Base-by-base conservation (phyloP, 37 sponge, comb jelly and placozoan genomes). In the Crambe crambe region DNA sequence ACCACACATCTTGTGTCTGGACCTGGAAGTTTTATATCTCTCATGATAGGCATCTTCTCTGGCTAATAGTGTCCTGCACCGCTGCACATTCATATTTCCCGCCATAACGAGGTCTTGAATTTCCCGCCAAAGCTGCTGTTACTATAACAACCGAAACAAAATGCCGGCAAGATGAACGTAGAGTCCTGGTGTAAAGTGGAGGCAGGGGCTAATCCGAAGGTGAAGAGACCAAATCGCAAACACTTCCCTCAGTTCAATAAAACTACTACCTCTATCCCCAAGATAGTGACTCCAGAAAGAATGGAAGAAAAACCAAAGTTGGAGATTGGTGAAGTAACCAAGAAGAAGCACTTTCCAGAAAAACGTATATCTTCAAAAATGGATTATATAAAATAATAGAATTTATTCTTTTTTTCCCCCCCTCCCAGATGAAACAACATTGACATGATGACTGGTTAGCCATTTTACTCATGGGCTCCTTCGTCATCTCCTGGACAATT, bases 131-230 rank as follows among this genome's bases (percentile, higher is more conserved):
- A 8, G 2, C 34, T 8, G 77, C 57, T 59, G 9, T 44, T 37
- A 65, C 63, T 9, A 22, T 40, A 78, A 65, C 44, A 34, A 36
- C 4, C 23, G 29, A 21, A 31, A 22, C 27, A 6, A 47, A 12
- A 47, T 47, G 51, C 51, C 9, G 43, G 41, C 29, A 60, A 73
- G 20, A 94, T 94, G 94, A 89, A 96, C 76, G 54, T 82, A 15
- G 96, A 96, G 76, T 88, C 89, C 8, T 96, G 96, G 96, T 96
- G 96, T 77, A 73, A 85, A 42, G 93, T 92, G 29, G 96, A 96
- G 44, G 59, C 80, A 62, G 85, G 78, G 37, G 76, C 96, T 3
- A 87, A 90, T 40, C 86, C 89, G 80, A 67, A 78, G 54, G 89
- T 85, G 83, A 89, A 81, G 4, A 71, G 96, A 37, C 51, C 87